These are phyloP conservation scores for Amphiprion percula DNA, from an alignment of 2,113 vertebrate species.

Conservation along the genomic window DNA sequence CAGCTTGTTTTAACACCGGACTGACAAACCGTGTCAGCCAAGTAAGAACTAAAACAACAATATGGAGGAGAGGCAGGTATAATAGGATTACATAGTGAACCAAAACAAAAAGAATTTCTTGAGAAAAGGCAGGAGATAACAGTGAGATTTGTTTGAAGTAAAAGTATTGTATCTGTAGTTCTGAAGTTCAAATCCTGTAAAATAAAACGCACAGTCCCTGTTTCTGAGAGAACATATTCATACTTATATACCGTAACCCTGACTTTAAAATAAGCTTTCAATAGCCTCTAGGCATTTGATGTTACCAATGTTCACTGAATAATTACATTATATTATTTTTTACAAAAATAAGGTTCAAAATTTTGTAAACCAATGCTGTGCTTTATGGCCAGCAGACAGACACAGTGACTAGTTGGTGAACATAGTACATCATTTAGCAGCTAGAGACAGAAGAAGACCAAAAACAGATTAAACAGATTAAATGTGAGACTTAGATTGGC, in stretches of 20 bases:
- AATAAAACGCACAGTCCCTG: neutral
- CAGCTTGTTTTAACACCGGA: constrained; percentile 46
- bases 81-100: constrained; percentile 49
- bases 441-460: neutral
- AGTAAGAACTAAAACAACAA: constrained; percentile 40
- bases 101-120: constrained; percentile 20
- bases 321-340: too few relatives aligned
- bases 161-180: neutral
- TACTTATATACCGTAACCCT: too few relatives aligned
- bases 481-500: neutral
- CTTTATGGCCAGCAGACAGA: too few relatives aligned
- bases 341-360: too few relatives aligned
- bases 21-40: constrained; percentile 50
- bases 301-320: too few relatives aligned
- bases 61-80: constrained; percentile 45
- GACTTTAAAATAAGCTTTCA: too few relatives aligned
- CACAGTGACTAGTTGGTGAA: too few relatives aligned
- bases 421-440: neutral
- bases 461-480: neutral
- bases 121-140: constrained; percentile 16
- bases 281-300: too few relatives aligned
- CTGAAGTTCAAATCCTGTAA: neutral
- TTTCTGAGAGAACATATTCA: neutral
- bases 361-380: too few relatives aligned
- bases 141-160: neutral